phyloP scores from a whole-genome alignment of 2,113 vertebrate species.

The Romanogobio albipinnatus region DNA sequence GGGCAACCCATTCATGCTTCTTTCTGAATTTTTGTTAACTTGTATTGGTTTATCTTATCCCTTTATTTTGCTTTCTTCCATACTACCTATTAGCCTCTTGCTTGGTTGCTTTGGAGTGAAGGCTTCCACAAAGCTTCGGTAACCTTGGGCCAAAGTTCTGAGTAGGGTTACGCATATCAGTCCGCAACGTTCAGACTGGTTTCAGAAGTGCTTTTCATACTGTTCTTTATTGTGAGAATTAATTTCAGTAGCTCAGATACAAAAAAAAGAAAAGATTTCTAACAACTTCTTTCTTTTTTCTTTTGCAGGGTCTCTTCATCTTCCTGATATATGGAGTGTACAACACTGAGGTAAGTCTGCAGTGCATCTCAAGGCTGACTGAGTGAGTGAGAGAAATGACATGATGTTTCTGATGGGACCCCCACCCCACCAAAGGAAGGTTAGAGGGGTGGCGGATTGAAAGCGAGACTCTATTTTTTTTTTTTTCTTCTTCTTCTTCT shows the following conservation, averaged over 20 bases:
- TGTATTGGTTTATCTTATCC: conserved; percentile 62
- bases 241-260: background rate
- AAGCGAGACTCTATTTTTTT: conserved; percentile 62
- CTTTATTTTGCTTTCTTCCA: conserved; percentile 63
- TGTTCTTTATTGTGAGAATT: background rate
- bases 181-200: background rate
- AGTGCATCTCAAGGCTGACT: conserved; percentile 99
- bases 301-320: conserved; percentile 97
- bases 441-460: background rate
- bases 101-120: conserved; percentile 56
- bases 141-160: conserved; percentile 68
- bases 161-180: conserved; percentile 47
- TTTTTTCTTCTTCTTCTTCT: conserved; percentile 50
- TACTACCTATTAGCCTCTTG: conserved; percentile 59
- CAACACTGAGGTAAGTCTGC: conserved; percentile 98
- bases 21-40: conserved; percentile 60
- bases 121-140: conserved; percentile 55
- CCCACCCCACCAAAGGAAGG: conserved; percentile 81
- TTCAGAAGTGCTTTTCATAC: conserved; percentile 6
- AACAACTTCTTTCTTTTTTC: conserved; percentile 67
- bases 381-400: conserved; percentile 99
- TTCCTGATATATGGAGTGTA: conserved; percentile 99
- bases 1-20: conserved; percentile 69
- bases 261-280: conserved; percentile 60
- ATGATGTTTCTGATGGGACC: conserved; percentile 96